Conservation (phyloP, 1,140 invertebrate genomes). For the Polypedilum pembai region DNA sequence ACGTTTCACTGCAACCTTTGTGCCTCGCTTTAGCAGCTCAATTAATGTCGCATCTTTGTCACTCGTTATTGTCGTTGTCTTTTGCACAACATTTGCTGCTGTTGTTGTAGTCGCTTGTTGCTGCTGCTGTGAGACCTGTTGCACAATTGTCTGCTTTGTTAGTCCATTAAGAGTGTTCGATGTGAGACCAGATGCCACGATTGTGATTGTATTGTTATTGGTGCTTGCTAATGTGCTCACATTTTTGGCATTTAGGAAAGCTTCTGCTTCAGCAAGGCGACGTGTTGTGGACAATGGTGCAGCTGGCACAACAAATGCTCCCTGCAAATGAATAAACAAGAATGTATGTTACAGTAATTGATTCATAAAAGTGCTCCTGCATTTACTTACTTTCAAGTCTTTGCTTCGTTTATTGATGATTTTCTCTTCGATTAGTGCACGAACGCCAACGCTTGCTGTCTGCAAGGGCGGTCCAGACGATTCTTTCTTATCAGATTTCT, state of each 20-base stretch:
- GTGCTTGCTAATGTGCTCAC: constrained; percentile 29
- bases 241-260: constrained; percentile 39
- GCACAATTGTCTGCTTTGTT: constrained; percentile 31
- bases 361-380: neutral
- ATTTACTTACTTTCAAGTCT: constrained; percentile 41
- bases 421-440: constrained; percentile 84
- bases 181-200: constrained; percentile 38
- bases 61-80: constrained; percentile 36
- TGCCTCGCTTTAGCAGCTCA: constrained; percentile 56
- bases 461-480: constrained; percentile 69
- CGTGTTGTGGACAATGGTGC: constrained; percentile 38
- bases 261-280: constrained; percentile 41
- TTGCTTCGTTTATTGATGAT: constrained; percentile 70
- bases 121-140: constrained; percentile 28
- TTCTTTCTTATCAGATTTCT: constrained; percentile 79
- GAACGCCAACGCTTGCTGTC: constrained; percentile 77
- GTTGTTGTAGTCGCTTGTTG: neutral
- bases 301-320: constrained; percentile 42
- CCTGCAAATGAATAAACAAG: constrained; percentile 33
- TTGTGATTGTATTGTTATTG: constrained; percentile 33
- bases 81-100: constrained; percentile 14
- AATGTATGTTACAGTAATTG: neutral
- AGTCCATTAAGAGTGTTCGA: constrained; percentile 37
- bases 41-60: constrained; percentile 51
- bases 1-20: constrained; percentile 59